phyloP scores from a whole-genome alignment of 1,140 invertebrate genomes.

The Triops longicaudatus region DNA sequence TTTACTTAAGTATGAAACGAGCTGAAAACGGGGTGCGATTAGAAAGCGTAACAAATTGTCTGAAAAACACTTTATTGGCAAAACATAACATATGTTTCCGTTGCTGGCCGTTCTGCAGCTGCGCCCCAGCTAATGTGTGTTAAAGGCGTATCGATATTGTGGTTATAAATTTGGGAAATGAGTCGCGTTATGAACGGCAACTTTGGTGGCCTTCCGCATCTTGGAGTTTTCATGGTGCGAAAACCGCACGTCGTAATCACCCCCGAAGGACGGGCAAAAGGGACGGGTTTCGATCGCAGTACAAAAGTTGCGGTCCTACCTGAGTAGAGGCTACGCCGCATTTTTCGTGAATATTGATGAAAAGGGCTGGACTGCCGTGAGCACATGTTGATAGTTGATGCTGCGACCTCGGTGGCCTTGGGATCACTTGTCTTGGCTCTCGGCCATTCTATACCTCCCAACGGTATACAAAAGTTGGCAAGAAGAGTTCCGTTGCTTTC shows the following conservation, averaged over 20 bases:
- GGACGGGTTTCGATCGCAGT: too few relatives aligned
- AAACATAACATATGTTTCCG: neutral
- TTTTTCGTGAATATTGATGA: neutral
- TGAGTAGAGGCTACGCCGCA: neutral
- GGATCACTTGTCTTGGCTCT: neutral
- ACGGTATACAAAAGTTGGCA: neutral
- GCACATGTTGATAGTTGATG: conserved; percentile 3
- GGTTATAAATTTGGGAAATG: neutral
- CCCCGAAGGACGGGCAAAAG: too few relatives aligned
- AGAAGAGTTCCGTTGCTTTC: conserved; percentile 3
- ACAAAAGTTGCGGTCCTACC: too few relatives aligned
- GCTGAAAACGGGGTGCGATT: conserved; percentile 6
- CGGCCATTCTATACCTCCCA: neutral
- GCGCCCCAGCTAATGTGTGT: neutral
- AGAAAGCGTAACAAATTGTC: conserved; percentile 12
- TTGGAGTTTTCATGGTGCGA: neutral
- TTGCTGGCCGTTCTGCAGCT: neutral
- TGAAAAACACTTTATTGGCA: neutral
- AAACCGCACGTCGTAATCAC: neutral
- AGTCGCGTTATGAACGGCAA: neutral
- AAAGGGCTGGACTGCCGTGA: neutral
- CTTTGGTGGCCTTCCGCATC: neutral
- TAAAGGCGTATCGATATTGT: neutral
- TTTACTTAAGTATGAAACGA: neutral
- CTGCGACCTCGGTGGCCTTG: neutral